Base-by-base conservation (phyloP, 2,797 vertebrate species). In the Cossypha niveicapilla region DNA sequence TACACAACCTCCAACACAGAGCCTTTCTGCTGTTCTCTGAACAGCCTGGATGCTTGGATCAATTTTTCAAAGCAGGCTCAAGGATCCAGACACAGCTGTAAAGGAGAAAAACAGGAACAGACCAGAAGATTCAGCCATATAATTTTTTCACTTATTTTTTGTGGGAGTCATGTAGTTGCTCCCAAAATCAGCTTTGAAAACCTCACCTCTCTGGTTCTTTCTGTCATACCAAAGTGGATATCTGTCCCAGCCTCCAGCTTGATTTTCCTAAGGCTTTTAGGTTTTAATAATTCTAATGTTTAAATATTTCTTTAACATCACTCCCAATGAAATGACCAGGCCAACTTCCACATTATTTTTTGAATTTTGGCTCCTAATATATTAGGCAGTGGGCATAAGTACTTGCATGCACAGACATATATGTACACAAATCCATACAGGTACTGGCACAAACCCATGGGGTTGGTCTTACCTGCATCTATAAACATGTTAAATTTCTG, bases 1-100 rank as follows among this genome's bases (percentile, higher is more conserved):
- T 89, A 71, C 54, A 71, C 71, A 89, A 14, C 7, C 22, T 79
- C 50, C 41, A 82, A 32, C 30, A 53, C 27, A 82, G 51, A 93
- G 35, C 32, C 25, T 71, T 87, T 93, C 61, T 96, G 32, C 45
- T 51, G 10, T 27, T 85, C 18, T 61, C 53, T 90, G 70, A 77
- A 39, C 48, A 80, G 39, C n/a, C 50, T 32, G 48, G 37, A 54
- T 37, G n/a, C 42, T 74, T 65, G 50, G 53, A 89, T 87, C 50
- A 18, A 15, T 41, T 87, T 93, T 89, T 65, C 77, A 91, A 65
- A 88, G 63, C 15, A 41, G 32, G 7, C 23, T 73, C 9, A 34
- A 67, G 41, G 48, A 74, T 85, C 58, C 48, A 71, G n/a, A 19
- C 32, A 47, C 32, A 42, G 39, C 44, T 73, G 22, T 71, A 86